Conservation (phyloP, 1,140 invertebrate species). For the Meteorus sp. region DNA sequence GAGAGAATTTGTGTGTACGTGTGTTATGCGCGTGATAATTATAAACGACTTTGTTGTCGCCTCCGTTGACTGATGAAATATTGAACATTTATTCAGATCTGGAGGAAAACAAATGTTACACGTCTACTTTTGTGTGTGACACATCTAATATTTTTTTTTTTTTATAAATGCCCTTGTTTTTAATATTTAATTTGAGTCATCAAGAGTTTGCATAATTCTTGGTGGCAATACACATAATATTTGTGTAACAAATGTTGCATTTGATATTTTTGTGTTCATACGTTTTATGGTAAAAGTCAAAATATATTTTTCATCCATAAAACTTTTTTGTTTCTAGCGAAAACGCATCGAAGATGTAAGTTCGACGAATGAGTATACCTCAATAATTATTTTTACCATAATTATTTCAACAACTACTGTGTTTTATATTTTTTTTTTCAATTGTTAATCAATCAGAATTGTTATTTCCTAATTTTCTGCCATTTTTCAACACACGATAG, state of each 20-base stretch:
- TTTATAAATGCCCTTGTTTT: conserved; percentile 7
- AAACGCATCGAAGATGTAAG: conserved; percentile 66
- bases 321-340: conserved; percentile 60
- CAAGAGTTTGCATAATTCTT: background rate
- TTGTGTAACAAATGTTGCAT: background rate
- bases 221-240: background rate
- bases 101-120: too few relatives aligned
- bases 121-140: too few relatives aligned
- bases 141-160: too few relatives aligned
- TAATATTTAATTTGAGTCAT: background rate
- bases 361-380: conserved; percentile 42
- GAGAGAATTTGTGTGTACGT: too few relatives aligned
- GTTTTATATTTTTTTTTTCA: background rate
- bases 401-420: background rate
- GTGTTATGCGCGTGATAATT: conserved; percentile 28
- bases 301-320: conserved; percentile 23
- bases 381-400: too few relatives aligned
- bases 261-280: background rate
- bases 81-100: too few relatives aligned
- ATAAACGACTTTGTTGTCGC: conserved; percentile 23
- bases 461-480: background rate
- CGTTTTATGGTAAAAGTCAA: background rate
- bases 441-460: conserved; percentile 7
- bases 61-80: conserved; percentile 20
- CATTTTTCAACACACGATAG: conserved; percentile 54